phyloP scores from a whole-genome alignment of 2,797 vertebrate genomes.

The Crocidura indochinensis region DNA sequence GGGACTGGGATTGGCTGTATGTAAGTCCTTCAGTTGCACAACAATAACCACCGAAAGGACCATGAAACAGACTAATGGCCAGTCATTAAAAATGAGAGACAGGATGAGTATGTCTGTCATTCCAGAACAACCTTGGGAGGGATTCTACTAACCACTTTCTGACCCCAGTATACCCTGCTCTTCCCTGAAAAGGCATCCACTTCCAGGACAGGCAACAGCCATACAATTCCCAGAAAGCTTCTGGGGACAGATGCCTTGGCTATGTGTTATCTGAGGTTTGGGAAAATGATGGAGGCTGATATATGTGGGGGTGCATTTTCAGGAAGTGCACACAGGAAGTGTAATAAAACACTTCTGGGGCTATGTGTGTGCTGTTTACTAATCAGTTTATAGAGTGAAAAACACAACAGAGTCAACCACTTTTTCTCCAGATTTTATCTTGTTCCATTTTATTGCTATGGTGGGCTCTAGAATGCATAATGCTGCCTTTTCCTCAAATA shows the following conservation, averaged over 20 bases:
- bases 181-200: neutral
- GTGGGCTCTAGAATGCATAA: neutral
- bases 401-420: neutral
- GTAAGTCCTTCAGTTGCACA: too few species aligned
- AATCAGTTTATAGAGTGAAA: conserved; percentile 44
- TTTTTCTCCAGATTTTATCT: conserved; percentile 55
- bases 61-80: too few species aligned
- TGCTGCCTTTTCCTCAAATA: conserved; percentile 4
- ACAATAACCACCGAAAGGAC: too few species aligned
- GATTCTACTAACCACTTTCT: neutral
- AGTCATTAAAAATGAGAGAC: too few species aligned
- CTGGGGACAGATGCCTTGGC: conserved; percentile 41
- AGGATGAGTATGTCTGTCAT: neutral
- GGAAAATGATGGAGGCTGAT: conserved; percentile 65
- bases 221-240: neutral
- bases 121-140: fast-evolving
- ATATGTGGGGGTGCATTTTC: conserved; percentile 27
- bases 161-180: neutral
- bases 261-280: neutral
- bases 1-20: too few species aligned
- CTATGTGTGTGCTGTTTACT: conserved; percentile 12
- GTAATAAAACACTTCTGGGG: conserved; percentile 25
- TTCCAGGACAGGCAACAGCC: conserved; percentile 30
- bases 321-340: conserved; percentile 25
- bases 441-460: conserved; percentile 45